phyloP scores from a whole-genome alignment of 2,113 vertebrate species.

The Upupa epops region DNA sequence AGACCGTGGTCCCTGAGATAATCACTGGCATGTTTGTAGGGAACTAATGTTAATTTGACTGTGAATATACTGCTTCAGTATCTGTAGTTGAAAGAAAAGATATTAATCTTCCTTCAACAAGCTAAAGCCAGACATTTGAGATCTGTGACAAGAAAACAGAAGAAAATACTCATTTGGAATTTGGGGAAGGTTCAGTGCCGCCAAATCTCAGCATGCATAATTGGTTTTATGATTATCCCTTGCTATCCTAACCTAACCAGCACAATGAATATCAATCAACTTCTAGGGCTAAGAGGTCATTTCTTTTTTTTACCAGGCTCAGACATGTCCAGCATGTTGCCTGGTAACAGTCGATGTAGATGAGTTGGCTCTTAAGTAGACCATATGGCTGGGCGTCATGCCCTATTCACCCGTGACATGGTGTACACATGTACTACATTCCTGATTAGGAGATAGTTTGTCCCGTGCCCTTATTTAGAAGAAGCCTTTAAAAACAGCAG shows the following conservation, averaged over 20 bases:
- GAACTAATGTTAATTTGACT: slow-evolving; percentile 52
- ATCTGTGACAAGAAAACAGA: background rate
- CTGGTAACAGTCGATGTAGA: slow-evolving; percentile 23
- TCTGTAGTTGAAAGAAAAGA: background rate
- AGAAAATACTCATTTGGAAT: background rate
- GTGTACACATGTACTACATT: slow-evolving; percentile 31
- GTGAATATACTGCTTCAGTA: slow-evolving; percentile 23
- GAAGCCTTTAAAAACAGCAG: background rate
- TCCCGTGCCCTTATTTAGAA: background rate
- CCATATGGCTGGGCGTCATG: background rate
- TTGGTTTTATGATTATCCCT: background rate
- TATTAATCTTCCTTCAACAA: background rate
- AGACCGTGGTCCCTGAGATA: slow-evolving; percentile 39
- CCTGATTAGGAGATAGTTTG: background rate
- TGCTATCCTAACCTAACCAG: background rate
- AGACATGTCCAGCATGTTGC: slow-evolving; percentile 14
- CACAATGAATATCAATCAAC: slow-evolving; percentile 6
- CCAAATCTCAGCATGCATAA: background rate
- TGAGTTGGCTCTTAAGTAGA: background rate
- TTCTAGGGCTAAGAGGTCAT: background rate
- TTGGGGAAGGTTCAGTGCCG: background rate
- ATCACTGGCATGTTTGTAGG: slow-evolving; percentile 42
- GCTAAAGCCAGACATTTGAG: background rate
- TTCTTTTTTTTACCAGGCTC: background rate
- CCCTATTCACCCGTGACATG: background rate